Evolutionary conservation across 2,888 invertebrate species (phyloP), one percentile per base, ranked within the genome.

Genomic region (Scelioninae gen. 1): DNA sequence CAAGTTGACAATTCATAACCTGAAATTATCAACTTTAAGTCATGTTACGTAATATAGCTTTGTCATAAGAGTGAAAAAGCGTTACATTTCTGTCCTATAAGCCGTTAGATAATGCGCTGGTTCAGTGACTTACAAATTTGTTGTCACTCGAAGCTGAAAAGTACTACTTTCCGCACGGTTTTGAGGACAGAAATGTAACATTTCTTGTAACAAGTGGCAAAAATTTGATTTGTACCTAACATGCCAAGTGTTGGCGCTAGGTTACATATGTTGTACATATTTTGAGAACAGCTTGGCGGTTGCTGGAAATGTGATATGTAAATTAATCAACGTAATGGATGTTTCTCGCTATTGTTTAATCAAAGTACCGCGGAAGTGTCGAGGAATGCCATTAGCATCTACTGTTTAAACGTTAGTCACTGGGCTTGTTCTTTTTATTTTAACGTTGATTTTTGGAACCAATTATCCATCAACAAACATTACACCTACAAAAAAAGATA

Each of bases 221-320:
- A 43, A 51, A 65, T 58, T 79, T 68, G 55, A 68, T 31, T 82
- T 51, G 11, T 29, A 31, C 15, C 29, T 49, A 16, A 15, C 72
- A 60, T 31, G 47, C n/a, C n/a, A n/a, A n/a, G n/a, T n/a, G n/a
- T 32, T 31, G 29, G n/a, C 7, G 47, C 58, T 58, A 38, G 23
- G 43, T 47, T 32, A 15, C 60, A 71, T 77, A 45, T 65, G 63
- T 75, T 84, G 78, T 78, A 84, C 51, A 81, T 84, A 84, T 38
- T 83, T 83, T 53, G 60, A 66, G 49, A 58, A 65, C 29, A 58
- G 51, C 65, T 71, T 71, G 63, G 49, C 32, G 63, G 56, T 62
- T 66, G 75, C 77, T 84, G 69, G 65, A 71, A 82, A 84, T 84
- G 84, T 84, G 84, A 84, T 84, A 84, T 84, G 84, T 84, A 81